These are phyloP conservation scores for Elegia similella DNA, from an alignment of 2,888 invertebrate genomes.

Conservation along the genomic window DNA sequence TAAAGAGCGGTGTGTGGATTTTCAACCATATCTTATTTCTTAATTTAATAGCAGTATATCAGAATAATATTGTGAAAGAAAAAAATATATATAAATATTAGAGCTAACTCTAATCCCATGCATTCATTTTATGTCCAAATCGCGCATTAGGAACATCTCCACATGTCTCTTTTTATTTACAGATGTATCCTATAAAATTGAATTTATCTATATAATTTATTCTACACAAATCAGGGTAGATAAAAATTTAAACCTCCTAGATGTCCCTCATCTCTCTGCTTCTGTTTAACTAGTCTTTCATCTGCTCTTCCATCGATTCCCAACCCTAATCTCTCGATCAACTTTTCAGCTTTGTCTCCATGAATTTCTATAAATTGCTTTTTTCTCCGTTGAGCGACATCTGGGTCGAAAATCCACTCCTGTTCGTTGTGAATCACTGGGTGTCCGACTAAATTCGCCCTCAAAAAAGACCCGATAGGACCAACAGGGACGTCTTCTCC, in stretches of 20 bases:
- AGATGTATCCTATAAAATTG: no score
- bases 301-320: conserved; percentile 84
- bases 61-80: no score
- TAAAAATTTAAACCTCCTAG: conserved; percentile 74
- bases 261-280: conserved; percentile 80
- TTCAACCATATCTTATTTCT: no score
- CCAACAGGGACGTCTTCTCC: conserved; percentile 37
- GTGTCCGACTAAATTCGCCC: conserved; percentile 82
- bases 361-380: conserved; percentile 83
- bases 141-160: not conserved
- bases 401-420: conserved; percentile 85
- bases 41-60: no score
- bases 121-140: no score
- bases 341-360: conserved; percentile 83
- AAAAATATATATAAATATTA: no score
- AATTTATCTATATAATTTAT: no score
- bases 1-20: no score
- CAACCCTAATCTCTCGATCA: conserved; percentile 84
- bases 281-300: conserved; percentile 75
- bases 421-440: conserved; percentile 82
- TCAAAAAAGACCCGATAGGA: conserved; percentile 54
- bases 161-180: not conserved
- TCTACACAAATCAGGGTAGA: conserved; percentile 38
- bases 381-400: conserved; percentile 81
- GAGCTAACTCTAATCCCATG: no score